Conservation (phyloP, 2,113 vertebrate species). For the Regulus satrapa region DNA sequence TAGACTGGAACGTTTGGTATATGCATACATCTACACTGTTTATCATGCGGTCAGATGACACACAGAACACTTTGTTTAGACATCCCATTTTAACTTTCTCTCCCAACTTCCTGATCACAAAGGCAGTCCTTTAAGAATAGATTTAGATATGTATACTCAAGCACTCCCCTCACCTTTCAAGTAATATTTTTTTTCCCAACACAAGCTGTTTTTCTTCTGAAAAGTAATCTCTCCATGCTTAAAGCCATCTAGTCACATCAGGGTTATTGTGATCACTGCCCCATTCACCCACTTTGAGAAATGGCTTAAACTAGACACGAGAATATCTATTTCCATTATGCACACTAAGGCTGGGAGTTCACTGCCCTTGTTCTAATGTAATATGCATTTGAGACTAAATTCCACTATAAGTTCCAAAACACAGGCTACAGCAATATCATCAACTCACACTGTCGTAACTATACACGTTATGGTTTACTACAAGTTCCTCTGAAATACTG, state of each 20-base stretch:
- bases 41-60: background rate
- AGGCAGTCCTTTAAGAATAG: background rate
- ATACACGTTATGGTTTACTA: background rate
- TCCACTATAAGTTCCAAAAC: background rate
- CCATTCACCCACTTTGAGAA: background rate
- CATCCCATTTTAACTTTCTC: background rate
- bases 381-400: background rate
- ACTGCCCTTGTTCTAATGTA: background rate
- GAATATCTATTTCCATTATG: background rate
- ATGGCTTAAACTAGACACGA: background rate
- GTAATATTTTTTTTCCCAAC: background rate
- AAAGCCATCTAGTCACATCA: background rate
- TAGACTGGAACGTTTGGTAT: fast-evolving
- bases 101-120: background rate
- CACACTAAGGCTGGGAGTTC: background rate
- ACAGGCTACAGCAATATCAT: background rate
- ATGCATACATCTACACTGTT: background rate
- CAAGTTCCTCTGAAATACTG: background rate
- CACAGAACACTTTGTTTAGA: background rate
- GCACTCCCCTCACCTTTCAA: background rate
- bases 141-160: background rate
- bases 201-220: background rate
- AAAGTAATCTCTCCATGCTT: background rate
- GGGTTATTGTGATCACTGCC: background rate
- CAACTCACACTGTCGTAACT: background rate